phyloP scores from a whole-genome alignment of 2,113 vertebrate genomes.

The Pleuronectes platessa region DNA sequence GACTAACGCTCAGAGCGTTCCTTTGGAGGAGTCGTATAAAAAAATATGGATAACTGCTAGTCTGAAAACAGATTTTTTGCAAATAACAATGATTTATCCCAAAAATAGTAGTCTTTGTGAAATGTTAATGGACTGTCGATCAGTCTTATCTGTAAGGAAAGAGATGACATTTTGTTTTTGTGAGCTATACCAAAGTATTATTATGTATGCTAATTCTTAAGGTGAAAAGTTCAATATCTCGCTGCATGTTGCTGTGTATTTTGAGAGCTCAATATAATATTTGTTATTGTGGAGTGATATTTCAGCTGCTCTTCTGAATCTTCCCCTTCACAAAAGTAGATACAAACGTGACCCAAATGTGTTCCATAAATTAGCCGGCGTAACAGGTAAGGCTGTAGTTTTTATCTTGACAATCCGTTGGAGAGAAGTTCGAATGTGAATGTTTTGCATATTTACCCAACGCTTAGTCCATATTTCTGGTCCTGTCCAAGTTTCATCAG shows the following conservation, averaged over 20 bases:
- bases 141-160: neutral
- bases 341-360: slow-evolving; percentile 9
- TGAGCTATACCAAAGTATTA: neutral
- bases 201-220: neutral
- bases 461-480: slow-evolving; percentile 10
- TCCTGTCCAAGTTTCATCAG: no score
- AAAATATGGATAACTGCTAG: neutral
- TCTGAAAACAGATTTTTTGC: slow-evolving; percentile 2
- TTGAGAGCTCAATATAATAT: neutral
- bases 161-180: neutral
- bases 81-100: slow-evolving; percentile 5
- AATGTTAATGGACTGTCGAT: slow-evolving; percentile 3
- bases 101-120: slow-evolving; percentile 8
- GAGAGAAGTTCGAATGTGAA: neutral
- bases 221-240: neutral
- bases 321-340: neutral
- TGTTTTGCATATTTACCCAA: slow-evolving; percentile 14
- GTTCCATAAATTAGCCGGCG: slow-evolving; percentile 6
- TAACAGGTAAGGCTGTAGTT: slow-evolving; percentile 8
- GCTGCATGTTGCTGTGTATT: neutral
- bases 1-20: slow-evolving; percentile 19
- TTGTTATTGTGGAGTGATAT: neutral
- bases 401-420: slow-evolving; percentile 4
- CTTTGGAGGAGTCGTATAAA: neutral
- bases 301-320: neutral